Evolutionary conservation across 1,140 invertebrate species (phyloP).

Genomic region (Drosophila navojoa): DNA sequence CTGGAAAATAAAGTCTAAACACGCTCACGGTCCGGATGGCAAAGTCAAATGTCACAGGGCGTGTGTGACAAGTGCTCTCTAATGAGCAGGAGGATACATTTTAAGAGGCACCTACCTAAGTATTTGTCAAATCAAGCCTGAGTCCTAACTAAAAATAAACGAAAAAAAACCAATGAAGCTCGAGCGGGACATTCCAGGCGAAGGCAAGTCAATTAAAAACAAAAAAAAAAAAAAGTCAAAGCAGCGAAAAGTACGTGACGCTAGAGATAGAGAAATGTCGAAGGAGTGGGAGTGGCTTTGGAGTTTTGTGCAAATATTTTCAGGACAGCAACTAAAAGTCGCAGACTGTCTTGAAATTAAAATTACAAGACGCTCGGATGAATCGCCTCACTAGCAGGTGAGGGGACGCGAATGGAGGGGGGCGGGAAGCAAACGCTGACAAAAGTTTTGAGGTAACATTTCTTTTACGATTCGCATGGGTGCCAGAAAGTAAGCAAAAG

Average conservation of each 20-base stretch:
- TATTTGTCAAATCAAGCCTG: slow-evolving; percentile 65
- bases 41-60: slow-evolving; percentile 58
- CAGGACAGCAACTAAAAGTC: slow-evolving; percentile 61
- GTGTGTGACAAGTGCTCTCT: slow-evolving; percentile 76
- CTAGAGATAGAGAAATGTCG: slow-evolving; percentile 38
- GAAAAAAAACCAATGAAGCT: slow-evolving; percentile 67
- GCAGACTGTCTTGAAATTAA: slow-evolving; percentile 76
- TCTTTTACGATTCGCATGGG: slow-evolving; percentile 79
- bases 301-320: slow-evolving; percentile 47
- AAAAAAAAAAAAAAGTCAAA: slow-evolving; percentile 75
- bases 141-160: background rate
- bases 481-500: slow-evolving; percentile 50
- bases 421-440: slow-evolving; percentile 43
- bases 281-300: background rate
- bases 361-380: slow-evolving; percentile 76
- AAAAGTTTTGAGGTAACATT: slow-evolving; percentile 77
- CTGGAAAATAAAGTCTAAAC: slow-evolving; percentile 43
- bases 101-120: slow-evolving; percentile 38
- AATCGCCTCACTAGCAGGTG: background rate
- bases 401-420: slow-evolving; percentile 13
- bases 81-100: slow-evolving; percentile 62
- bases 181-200: slow-evolving; percentile 25
- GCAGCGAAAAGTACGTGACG: slow-evolving; percentile 74
- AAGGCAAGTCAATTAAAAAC: slow-evolving; percentile 81
- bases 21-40: slow-evolving; percentile 41